phyloP scores from a whole-genome alignment of 2,888 invertebrate genomes.

The Lasioglossum calceatum region DNA sequence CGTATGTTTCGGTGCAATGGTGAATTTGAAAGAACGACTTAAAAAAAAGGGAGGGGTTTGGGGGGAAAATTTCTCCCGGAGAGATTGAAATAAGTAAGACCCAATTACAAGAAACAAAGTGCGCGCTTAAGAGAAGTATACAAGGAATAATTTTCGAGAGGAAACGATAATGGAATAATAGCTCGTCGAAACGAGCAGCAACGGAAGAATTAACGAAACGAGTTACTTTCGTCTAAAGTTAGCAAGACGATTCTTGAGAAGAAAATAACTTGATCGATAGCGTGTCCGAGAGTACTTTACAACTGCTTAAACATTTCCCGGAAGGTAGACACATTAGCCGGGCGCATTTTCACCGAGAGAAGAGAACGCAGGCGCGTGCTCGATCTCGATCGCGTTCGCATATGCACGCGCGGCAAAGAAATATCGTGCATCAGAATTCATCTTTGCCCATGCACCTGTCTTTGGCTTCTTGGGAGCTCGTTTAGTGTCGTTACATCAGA shows the following conservation, averaged over 20 bases:
- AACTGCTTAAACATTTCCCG: slow-evolving; percentile 31
- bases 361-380: slow-evolving; percentile 49
- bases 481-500: slow-evolving; percentile 75
- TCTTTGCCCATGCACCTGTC: slow-evolving; percentile 74
- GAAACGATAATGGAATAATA: not conserved
- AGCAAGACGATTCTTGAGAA: not conserved
- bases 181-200: not conserved
- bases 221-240: slow-evolving; percentile 8
- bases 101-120: slow-evolving; percentile 3
- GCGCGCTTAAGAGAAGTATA: not conserved
- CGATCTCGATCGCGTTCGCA: slow-evolving; percentile 44
- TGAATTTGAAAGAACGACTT: not conserved
- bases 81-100: not conserved
- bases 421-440: slow-evolving; percentile 72
- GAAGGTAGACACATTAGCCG: slow-evolving; percentile 31
- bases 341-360: slow-evolving; percentile 33
- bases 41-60: too few species aligned
- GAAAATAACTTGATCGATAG: slow-evolving; percentile 6
- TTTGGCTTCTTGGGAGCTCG: slow-evolving; percentile 57
- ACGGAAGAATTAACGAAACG: not conserved
- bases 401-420: slow-evolving; percentile 64
- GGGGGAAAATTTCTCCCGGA: not conserved
- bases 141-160: not conserved
- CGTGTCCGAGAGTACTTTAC: slow-evolving; percentile 14
- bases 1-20: not conserved